Conservation (phyloP, 2,113 vertebrate species). For the Progne subis region DNA sequence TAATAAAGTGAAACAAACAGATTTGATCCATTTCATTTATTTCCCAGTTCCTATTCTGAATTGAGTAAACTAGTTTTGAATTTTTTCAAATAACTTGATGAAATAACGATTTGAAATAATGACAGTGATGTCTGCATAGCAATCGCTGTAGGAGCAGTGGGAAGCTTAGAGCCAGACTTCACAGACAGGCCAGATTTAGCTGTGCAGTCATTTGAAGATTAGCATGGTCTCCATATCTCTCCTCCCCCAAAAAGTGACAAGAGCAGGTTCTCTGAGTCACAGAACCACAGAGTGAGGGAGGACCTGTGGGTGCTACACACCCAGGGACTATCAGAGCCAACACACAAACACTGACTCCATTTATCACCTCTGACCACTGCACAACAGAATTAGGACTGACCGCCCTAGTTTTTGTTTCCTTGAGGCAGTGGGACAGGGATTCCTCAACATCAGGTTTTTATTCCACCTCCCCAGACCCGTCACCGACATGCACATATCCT, state of each 20-base stretch:
- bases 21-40: neutral
- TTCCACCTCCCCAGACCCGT: neutral
- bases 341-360: neutral
- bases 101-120: neutral
- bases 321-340: neutral
- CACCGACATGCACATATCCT: neutral
- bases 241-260: neutral
- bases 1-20: constrained; percentile 38
- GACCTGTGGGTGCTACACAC: neutral
- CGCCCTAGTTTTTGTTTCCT: neutral
- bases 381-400: neutral
- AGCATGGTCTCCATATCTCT: neutral
- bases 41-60: neutral
- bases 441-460: neutral
- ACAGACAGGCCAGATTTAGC: neutral
- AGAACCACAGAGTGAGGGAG: neutral
- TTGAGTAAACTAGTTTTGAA: neutral
- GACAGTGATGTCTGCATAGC: neutral
- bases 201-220: neutral
- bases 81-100: neutral
- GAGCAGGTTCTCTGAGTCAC: neutral
- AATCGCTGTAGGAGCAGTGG: accelerated
- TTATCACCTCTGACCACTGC: neutral
- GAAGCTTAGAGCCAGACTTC: neutral
- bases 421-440: accelerated